Evolutionary conservation across 2,113 vertebrate species (phyloP).

Genomic region (Tragelaphus buxtoni): DNA sequence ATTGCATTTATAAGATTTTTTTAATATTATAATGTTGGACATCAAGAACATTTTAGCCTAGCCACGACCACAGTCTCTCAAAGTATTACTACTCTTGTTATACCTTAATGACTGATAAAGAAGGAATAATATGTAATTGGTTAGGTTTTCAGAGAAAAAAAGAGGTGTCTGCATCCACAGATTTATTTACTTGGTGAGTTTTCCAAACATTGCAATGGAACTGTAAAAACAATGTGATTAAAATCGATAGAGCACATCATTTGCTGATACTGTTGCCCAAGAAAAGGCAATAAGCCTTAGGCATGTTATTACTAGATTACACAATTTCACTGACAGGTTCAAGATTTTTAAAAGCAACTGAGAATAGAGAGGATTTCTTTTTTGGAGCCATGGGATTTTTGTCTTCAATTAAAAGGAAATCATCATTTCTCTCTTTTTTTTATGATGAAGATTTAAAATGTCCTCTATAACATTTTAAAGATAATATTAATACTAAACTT

Average conservation of each 20-base stretch:
- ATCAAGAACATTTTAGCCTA: conserved; percentile 23
- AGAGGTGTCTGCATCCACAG: not conserved
- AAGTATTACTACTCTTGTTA: conserved; percentile 13
- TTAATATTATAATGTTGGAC: conserved; percentile 34
- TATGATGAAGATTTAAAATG: conserved; percentile 54
- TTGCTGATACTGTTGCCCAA: conserved; percentile 69
- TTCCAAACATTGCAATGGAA: conserved; percentile 57
- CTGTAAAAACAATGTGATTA: conserved; percentile 66
- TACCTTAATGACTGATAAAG: conserved; percentile 45
- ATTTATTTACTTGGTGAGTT: conserved; percentile 55
- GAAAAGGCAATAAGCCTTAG: conserved; percentile 72
- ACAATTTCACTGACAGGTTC: conserved; percentile 71
- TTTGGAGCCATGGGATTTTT: conserved; percentile 65
- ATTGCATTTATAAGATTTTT: not conserved
- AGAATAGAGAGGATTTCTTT: conserved; percentile 72
- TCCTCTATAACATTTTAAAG: conserved; percentile 44
- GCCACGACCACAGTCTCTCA: not conserved
- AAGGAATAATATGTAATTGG: conserved; percentile 43
- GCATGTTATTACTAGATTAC: conserved; percentile 76
- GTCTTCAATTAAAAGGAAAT: conserved; percentile 74
- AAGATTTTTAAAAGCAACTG: conserved; percentile 71
- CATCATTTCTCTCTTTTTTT: conserved; percentile 33
- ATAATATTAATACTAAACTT: conserved; percentile 39
- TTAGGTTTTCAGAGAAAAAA: conserved; percentile 47
- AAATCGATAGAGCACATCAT: conserved; percentile 77